These are phyloP conservation scores for Habroteleia sp. DNA, from an alignment of 2,888 invertebrate species.

Conservation along the genomic window DNA sequence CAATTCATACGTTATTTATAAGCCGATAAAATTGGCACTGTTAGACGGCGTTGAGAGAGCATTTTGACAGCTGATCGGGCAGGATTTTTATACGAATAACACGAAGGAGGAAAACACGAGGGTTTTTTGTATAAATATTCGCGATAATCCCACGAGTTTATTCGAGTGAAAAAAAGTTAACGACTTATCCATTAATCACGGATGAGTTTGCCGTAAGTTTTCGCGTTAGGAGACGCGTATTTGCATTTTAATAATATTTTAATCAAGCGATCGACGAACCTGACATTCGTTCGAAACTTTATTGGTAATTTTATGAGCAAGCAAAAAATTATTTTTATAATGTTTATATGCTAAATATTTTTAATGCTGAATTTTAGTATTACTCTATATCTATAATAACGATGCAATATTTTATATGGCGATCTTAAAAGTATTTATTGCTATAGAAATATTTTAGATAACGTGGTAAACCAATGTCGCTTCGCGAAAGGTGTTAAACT, in stretches of 20 bases:
- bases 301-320: too few relatives aligned
- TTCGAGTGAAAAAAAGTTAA: conserved; percentile 14
- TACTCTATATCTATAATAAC: too few relatives aligned
- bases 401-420: too few relatives aligned
- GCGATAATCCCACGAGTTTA: conserved; percentile 8
- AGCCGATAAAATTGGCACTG: conserved; percentile 11
- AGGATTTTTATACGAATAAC: conserved; percentile 4
- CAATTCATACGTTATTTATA: conserved; percentile 6
- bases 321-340: too few relatives aligned
- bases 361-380: too few relatives aligned
- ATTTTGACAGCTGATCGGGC: conserved; percentile 10
- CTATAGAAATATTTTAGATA: too few relatives aligned
- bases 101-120: background rate
- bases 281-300: too few relatives aligned
- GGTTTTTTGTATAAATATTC: conserved; percentile 7
- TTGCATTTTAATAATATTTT: conserved; percentile 20
- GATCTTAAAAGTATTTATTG: too few relatives aligned
- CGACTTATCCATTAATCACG: conserved; percentile 14
- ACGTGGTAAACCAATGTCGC: too few relatives aligned
- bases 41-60: background rate
- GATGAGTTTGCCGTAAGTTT: background rate
- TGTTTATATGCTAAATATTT: too few relatives aligned
- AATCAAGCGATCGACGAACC: background rate
- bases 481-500: too few relatives aligned
- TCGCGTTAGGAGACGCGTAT: background rate